These are phyloP conservation scores for Cercocebus atys DNA, from an alignment of 2,113 vertebrate species.

Conservation along the genomic window DNA sequence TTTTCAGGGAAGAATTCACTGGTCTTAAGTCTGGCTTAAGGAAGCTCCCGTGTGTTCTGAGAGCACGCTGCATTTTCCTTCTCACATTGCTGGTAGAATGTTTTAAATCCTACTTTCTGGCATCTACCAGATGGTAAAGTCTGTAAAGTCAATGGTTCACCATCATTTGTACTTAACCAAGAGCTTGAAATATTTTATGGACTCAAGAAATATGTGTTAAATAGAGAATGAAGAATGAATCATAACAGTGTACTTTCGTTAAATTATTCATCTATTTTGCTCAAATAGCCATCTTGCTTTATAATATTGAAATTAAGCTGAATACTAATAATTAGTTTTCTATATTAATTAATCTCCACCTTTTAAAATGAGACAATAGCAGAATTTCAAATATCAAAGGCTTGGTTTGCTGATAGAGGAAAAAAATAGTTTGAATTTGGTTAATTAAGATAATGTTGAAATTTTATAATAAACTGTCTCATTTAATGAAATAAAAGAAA, in stretches of 20 bases:
- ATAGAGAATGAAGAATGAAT: not conserved
- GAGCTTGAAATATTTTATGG: not conserved
- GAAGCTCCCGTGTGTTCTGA: not conserved
- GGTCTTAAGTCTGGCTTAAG: not conserved
- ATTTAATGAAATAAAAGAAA: not conserved
- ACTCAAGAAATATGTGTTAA: slow-evolving; percentile 8
- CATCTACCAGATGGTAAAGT: not conserved
- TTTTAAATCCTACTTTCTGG: not conserved
- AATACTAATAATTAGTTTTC: slow-evolving; percentile 7
- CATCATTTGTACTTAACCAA: not conserved
- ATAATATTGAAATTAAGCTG: not conserved
- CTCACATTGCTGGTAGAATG: not conserved
- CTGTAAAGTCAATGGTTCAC: not conserved
- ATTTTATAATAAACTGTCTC: not conserved
- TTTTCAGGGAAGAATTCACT: not conserved
- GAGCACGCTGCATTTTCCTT: not conserved
- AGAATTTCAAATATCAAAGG: not conserved
- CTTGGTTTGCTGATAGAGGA: not conserved
- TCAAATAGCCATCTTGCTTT: not conserved
- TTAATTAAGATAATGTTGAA: not conserved
- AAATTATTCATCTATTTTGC: not conserved
- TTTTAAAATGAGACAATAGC: not conserved
- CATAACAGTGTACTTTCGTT: not conserved
- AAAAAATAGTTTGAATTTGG: not conserved
- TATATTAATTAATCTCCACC: slow-evolving; percentile 5